Evolutionary conservation across 2,888 invertebrate genomes (phyloP), one percentile per base, ranked within the genome.

Genomic region (Polyploca ridens): DNA sequence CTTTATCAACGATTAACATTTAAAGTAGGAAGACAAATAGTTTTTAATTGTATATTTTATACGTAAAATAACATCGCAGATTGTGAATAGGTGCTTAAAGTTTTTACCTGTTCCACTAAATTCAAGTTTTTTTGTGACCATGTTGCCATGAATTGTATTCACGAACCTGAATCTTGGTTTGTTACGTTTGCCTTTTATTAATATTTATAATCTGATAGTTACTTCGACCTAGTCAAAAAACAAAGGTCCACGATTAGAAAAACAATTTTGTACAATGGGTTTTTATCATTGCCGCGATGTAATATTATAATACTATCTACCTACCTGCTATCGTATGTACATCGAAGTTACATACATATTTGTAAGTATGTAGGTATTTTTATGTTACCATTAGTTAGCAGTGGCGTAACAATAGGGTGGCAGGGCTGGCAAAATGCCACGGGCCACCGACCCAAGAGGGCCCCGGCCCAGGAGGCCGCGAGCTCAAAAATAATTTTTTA

Each of bases 61-160:
- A 35, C 1, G 4, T 35, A 35, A 35, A 5, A 14, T 14, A n/a
- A 14, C 46, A 6, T 13, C 46, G 46, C n/a, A 54, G 54, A 49
- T 49, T 16, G n/a, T 49, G 49, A 49, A 49, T 49, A 16, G 16
- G 49, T 49, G 49, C 49, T 49, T 49, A 14, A 54, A 54, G 54
- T 19, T 54, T 54, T 54, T 54, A 6, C 10, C 3, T 19, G 54
- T 54, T 54, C n/a, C 19, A 54, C n/a, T 54, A 54, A 19, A 54
- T 54, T 54, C 19, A 19, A 54, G 54, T 54, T 54, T 54, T 3
- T n/a, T 5, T 4, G 7, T n/a, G 6, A n/a, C 46, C 7, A 46
- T 2, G n/a, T 49, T 49, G 6, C 5, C 7, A 8, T 49, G 14
- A 44, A 49, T 49, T 49, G 6, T 49, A 7, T 49, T 19, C 54